These are phyloP conservation scores for Pangasius larnaudii DNA, from an alignment of 2,797 vertebrate genomes.

Conservation along the genomic window DNA sequence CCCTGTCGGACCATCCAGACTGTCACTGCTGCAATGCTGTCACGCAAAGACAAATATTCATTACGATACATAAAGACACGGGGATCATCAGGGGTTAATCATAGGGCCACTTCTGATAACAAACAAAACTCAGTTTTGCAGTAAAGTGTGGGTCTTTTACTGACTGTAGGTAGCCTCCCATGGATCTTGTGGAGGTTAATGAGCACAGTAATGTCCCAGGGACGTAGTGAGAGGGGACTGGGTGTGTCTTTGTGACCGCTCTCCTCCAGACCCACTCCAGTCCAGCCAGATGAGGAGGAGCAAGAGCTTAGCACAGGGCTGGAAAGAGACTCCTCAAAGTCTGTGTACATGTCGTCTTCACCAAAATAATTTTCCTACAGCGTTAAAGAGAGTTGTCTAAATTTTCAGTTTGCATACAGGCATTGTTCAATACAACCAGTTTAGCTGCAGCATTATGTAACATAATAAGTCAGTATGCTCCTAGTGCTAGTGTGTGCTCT, in stretches of 20 bases:
- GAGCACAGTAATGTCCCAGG: conserved; percentile 97
- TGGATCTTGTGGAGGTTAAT: conserved; percentile 97
- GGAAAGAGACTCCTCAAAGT: conserved; percentile 91
- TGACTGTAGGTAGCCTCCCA: conserved; percentile 93
- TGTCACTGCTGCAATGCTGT: conserved; percentile 91
- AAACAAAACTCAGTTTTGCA: neutral
- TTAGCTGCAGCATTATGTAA: neutral
- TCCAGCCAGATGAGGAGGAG: conserved; percentile 93
- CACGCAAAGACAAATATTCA: conserved; percentile 46
- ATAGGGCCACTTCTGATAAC: neutral
- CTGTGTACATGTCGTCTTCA: conserved; percentile 97
- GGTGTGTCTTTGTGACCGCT: conserved; percentile 77
- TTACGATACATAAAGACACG: neutral
- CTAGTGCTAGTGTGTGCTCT: neutral
- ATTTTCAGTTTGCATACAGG: neutral
- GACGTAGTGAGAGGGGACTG: conserved; percentile 88
- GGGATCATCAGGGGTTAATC: neutral
- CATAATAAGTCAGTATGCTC: neutral
- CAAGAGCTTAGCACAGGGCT: conserved; percentile 91
- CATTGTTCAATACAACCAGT: neutral
- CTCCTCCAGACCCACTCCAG: conserved; percentile 87
- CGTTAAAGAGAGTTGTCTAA: neutral
- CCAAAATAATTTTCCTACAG: conserved; percentile 98
- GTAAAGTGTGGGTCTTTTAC: conserved; percentile 45
- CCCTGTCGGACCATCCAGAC: conserved; percentile 90